Evolutionary conservation across 2,113 vertebrate species (phyloP).

Genomic region (Raja brachyura): DNA sequence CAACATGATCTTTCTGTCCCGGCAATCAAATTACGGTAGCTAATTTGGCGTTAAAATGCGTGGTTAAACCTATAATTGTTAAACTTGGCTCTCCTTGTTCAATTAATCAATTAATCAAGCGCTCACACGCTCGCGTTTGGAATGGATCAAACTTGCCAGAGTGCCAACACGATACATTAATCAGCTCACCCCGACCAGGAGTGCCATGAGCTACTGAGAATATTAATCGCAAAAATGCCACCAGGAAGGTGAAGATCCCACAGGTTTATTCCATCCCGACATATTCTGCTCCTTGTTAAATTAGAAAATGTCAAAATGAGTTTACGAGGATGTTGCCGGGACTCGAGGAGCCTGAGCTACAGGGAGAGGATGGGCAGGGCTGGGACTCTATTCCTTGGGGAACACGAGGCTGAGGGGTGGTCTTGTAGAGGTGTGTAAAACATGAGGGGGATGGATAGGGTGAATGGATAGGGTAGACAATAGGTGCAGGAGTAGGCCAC

Average conservation of each 20-base stretch:
- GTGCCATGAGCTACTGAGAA: not conserved
- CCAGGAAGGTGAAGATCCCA: not conserved
- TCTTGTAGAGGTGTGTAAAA: no score
- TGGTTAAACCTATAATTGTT: not conserved
- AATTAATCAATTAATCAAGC: not conserved
- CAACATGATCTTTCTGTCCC: not conserved
- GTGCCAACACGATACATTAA: not conserved
- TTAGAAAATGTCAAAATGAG: not conserved
- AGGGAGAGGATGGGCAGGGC: no score
- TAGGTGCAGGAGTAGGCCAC: no score
- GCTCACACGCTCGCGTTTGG: not conserved
- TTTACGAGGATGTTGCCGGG: no score
- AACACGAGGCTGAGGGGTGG: no score
- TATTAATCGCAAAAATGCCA: not conserved
- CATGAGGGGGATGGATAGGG: no score
- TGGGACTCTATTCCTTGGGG: no score
- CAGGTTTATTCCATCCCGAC: not conserved
- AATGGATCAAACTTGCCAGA: not conserved
- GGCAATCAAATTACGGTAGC: not conserved
- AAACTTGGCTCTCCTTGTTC: not conserved
- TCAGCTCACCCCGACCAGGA: not conserved
- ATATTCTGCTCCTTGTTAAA: not conserved
- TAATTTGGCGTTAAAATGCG: not conserved
- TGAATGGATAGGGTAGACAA: no score
- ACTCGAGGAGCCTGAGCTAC: no score